Evolutionary conservation across 2,888 invertebrate genomes (phyloP).

Genomic region (Entomobrya multifasciata): DNA sequence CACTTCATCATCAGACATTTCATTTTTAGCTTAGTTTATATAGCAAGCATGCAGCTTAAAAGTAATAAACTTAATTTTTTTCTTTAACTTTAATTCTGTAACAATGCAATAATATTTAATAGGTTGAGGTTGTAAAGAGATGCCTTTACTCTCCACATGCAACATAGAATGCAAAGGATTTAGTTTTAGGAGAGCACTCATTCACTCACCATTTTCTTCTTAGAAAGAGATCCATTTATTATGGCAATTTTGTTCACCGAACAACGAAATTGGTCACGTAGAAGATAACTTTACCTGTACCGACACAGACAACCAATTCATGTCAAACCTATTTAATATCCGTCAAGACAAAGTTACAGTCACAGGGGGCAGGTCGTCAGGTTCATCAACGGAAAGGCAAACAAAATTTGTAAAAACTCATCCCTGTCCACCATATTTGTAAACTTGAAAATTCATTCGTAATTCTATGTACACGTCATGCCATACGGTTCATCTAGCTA

Average conservation of each 20-base stretch:
- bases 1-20: background rate
- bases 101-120: conserved; percentile 2
- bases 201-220: background rate
- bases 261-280: conserved; percentile 22
- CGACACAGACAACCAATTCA: background rate
- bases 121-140: background rate
- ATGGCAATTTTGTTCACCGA: background rate
- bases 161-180: background rate
- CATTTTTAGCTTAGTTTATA: background rate
- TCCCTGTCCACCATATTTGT: no score
- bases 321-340: background rate
- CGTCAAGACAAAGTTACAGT: no score
- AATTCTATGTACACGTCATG: no score
- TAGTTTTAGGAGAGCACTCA: no score
- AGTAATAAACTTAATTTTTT: no score
- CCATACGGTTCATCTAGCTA: no score
- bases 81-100: conserved; percentile 19
- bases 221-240: background rate
- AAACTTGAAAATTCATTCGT: no score
- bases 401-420: no score
- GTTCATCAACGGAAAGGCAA: background rate
- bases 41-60: no score
- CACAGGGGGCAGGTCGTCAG: conserved; percentile 29
- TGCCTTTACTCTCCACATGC: no score
- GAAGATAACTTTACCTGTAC: background rate